Evolutionary conservation across 37 sponge, comb jelly and placozoan genomes (phyloP).

Genomic region (Agelas oroides): DNA sequence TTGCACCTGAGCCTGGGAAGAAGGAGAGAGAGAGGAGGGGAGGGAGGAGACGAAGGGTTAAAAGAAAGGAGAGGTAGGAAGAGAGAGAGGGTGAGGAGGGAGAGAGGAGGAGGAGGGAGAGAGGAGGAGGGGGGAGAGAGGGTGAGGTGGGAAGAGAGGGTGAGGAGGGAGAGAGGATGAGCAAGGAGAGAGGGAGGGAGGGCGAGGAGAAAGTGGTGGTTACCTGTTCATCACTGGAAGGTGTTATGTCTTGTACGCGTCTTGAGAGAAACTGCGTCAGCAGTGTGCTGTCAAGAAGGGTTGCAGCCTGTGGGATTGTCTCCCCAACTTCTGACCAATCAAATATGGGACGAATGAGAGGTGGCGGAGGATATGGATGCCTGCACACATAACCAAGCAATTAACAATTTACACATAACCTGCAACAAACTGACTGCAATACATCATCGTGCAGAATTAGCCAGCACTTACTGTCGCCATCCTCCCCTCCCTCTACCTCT

Average conservation of each 20-base stretch:
- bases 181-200: background rate
- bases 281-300: conserved; percentile 35
- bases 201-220: no score
- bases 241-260: conserved; percentile 60
- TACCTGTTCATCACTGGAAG: conserved; percentile 73
- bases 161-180: background rate
- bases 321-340: conserved; percentile 78
- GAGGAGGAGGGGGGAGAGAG: conserved; percentile 9
- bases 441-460: no score
- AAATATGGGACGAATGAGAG: conserved; percentile 74
- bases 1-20: conserved; percentile 53
- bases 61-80: no score
- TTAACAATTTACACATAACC: no score
- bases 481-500: conserved; percentile 31
- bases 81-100: conserved; percentile 2
- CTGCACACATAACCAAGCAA: no score
- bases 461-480: no score
- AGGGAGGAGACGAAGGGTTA: no score
- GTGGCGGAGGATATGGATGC: conserved; percentile 36
- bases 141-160: no score
- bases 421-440: no score
- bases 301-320: conserved; percentile 46
- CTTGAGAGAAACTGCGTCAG: conserved; percentile 59
- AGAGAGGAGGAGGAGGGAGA: background rate
- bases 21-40: background rate